These are phyloP conservation scores for Cephalotes varians DNA, from an alignment of 2,888 invertebrate species.

Conservation along the genomic window DNA sequence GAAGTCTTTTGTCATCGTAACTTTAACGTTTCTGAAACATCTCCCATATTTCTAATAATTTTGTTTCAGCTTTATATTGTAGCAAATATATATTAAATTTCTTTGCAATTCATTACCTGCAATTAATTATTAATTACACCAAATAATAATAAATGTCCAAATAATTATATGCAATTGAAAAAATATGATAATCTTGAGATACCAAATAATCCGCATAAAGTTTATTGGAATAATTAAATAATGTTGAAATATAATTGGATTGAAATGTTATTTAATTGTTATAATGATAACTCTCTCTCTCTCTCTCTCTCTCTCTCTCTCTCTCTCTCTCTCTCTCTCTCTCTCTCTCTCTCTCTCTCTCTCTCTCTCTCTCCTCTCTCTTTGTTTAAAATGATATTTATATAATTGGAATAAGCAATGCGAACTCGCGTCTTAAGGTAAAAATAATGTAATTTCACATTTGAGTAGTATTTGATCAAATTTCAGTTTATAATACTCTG, in stretches of 20 bases:
- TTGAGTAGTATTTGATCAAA: not conserved
- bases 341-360: too few relatives aligned
- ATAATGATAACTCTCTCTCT: too few relatives aligned
- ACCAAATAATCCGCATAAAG: too few relatives aligned
- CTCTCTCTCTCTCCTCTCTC: too few relatives aligned
- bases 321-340: too few relatives aligned
- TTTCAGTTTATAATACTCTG: constrained; percentile 39
- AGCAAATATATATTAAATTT: not conserved
- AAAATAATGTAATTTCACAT: not conserved
- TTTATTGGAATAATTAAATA: not conserved
- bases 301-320: too few relatives aligned
- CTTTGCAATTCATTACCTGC: too few relatives aligned
- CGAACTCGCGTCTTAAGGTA: not conserved
- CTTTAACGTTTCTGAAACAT: not conserved
- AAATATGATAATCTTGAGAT: not conserved
- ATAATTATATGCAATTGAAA: not conserved
- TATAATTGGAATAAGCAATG: not conserved
- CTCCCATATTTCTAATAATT: not conserved
- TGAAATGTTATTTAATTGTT: not conserved
- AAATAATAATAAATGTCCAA: not conserved
- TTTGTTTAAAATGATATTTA: not conserved
- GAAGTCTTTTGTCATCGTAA: not conserved
- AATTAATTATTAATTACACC: not conserved
- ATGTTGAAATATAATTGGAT: not conserved
- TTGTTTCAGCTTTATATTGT: not conserved